Evolutionary conservation across 2,888 invertebrate species (phyloP).

Genomic region (Linnaemya vulpina): DNA sequence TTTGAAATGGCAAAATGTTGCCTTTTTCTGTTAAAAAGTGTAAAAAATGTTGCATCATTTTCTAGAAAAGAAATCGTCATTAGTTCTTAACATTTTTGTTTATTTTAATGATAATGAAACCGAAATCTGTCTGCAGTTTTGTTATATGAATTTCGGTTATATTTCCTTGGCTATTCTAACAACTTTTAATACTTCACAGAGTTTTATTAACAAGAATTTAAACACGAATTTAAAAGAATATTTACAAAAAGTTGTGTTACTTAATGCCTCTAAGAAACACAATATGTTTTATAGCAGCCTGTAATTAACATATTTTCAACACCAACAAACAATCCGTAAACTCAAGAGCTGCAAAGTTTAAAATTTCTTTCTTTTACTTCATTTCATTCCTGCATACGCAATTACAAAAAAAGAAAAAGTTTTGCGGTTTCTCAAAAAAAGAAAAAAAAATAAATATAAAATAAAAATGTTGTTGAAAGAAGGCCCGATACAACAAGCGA

Average conservation of each 20-base stretch:
- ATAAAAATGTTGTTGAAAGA: conserved; percentile 71
- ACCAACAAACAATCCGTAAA: conserved; percentile 37
- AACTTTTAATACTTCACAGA: not conserved
- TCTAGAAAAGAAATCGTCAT: too few relatives aligned
- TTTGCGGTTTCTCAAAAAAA: conserved; percentile 62
- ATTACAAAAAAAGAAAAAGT: conserved; percentile 65
- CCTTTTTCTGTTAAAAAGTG: too few relatives aligned
- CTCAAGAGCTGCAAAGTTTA: not conserved
- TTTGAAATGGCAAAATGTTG: too few relatives aligned
- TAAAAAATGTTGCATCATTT: too few relatives aligned
- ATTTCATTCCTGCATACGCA: not conserved
- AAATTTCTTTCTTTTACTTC: conserved; percentile 5
- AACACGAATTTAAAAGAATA: conserved; percentile 20
- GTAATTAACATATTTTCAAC: conserved; percentile 67
- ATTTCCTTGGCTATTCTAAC: not conserved
- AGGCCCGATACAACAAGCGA: conserved; percentile 71
- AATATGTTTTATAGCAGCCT: conserved; percentile 59
- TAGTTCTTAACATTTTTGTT: too few relatives aligned
- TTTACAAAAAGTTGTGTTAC: conserved; percentile 30
- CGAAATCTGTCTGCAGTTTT: conserved; percentile 16
- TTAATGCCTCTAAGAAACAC: conserved; percentile 56
- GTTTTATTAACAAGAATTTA: conserved; percentile 1
- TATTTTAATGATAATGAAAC: not conserved
- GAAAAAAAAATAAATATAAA: too few relatives aligned
- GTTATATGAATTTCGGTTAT: not conserved